Evolutionary conservation across 2,113 vertebrate species (phyloP).

Genomic region (Todiramphus chloris): DNA sequence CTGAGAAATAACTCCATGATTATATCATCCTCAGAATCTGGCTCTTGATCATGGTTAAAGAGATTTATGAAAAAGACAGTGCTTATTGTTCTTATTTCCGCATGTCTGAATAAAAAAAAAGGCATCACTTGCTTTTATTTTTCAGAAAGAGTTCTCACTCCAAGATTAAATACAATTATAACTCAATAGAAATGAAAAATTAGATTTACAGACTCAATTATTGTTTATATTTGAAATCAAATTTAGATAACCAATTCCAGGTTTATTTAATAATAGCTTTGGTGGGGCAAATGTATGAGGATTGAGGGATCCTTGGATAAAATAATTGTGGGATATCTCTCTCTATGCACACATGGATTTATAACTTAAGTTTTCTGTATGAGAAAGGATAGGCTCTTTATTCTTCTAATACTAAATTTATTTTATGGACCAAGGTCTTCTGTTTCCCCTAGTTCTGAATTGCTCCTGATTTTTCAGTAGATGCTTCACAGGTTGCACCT

Average conservation of each 20-base stretch:
- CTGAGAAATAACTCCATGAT: neutral
- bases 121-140: neutral
- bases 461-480: neutral
- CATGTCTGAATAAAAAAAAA: neutral
- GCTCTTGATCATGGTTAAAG: neutral
- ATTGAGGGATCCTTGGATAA: neutral
- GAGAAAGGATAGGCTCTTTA: neutral
- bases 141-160: neutral
- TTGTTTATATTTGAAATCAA: neutral
- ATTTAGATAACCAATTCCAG: neutral
- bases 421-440: neutral
- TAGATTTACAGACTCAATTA: neutral
- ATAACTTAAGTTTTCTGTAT: neutral
- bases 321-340: neutral
- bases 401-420: neutral
- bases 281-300: neutral
- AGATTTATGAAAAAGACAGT: neutral
- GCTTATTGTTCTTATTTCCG: neutral
- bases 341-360: neutral
- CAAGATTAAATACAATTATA: conserved; percentile 1
- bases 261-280: neutral
- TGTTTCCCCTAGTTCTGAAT: neutral
- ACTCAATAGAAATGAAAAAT: conserved; percentile 7
- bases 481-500: neutral
- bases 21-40: neutral